Percentiles rank a stretch among this genome's conserved stretches.
Conservation (phyloP, 2,113 vertebrate genomes). For the Phaethon lepturus region DNA sequence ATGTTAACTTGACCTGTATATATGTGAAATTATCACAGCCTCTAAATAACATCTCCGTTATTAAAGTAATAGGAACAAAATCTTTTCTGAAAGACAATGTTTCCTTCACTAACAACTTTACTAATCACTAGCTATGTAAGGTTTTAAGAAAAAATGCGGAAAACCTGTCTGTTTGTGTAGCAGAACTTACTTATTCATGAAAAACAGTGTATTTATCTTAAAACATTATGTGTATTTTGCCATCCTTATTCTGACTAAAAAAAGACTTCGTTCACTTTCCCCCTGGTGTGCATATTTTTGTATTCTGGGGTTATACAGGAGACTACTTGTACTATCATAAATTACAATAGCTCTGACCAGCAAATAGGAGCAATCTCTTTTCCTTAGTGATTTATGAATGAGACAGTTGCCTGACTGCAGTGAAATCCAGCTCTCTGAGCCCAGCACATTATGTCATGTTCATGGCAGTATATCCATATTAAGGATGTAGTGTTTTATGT, state of each 20-base stretch:
- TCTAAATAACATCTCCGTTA: background rate
- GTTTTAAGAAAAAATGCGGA: background rate
- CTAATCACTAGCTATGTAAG: background rate
- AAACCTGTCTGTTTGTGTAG: background rate
- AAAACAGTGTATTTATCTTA: background rate
- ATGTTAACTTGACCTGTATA: background rate
- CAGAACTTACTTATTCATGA: background rate
- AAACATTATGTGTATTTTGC: background rate
- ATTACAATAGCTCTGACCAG: background rate
- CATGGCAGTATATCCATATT: background rate
- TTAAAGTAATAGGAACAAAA: background rate
- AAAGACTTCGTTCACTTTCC: fast-evolving
- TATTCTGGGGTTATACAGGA: background rate
- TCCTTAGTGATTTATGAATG: background rate
- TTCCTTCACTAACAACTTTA: background rate
- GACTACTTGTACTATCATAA: background rate
- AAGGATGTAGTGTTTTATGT: background rate
- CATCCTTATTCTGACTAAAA: background rate
- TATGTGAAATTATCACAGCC: background rate
- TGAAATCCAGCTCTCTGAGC: background rate
- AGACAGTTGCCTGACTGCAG: background rate
- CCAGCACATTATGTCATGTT: background rate
- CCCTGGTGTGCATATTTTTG: background rate
- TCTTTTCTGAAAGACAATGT: background rate
- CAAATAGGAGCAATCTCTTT: background rate